Base-by-base conservation (phyloP, 2,113 vertebrate genomes). In the Leucosticte australis region DNA sequence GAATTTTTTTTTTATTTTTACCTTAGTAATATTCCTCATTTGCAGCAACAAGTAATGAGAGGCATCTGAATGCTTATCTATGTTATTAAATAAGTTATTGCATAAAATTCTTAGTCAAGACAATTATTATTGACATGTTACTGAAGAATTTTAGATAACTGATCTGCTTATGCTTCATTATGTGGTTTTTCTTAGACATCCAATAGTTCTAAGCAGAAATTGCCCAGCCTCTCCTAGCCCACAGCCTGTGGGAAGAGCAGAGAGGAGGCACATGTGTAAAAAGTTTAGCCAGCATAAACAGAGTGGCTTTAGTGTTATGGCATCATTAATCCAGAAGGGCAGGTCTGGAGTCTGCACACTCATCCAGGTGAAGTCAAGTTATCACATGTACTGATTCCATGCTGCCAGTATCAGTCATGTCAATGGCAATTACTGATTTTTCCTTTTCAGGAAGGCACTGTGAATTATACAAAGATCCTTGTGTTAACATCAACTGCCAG, bases 381-480 rank as follows among this genome's bases (percentile, higher is more conserved):
- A 44, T 11, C 4, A 0, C 30, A n/a, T 31, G 52, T 55, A 52
- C 44, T 68, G 44, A 69, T 94, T 78, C 62, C 44, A 22, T 62
- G 60, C 67, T 85, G 63, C 60, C 71, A n/a, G 7, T 33, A 27
- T 41, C 15, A 11, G 15, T 63, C 47, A 62, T 17, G 17, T 70
- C 74, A 92, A 83, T 41, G 69, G 55, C 52, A 63, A 19, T 77
- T 60, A 52, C 70, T 80, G 33, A n/a, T 90, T 77, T 75, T 95
- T 56, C 37, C 44, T 65, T 96, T 73, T 77, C 96, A 99, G 99
- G 98, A 82, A 97, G 97, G 81, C 99, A 99, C 94, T 99, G 99
- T 97, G 99, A 99, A 93, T 97, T 99, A 37, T 99, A 98, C 97
- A 99, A 98, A 97, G 99, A 99, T 94, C 99, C 99, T 17, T 99